Percentiles rank a stretch among this genome's conserved stretches.
phyloP scores from a whole-genome alignment of 2,888 invertebrate genomes.

The Silvanus unidentatus region DNA sequence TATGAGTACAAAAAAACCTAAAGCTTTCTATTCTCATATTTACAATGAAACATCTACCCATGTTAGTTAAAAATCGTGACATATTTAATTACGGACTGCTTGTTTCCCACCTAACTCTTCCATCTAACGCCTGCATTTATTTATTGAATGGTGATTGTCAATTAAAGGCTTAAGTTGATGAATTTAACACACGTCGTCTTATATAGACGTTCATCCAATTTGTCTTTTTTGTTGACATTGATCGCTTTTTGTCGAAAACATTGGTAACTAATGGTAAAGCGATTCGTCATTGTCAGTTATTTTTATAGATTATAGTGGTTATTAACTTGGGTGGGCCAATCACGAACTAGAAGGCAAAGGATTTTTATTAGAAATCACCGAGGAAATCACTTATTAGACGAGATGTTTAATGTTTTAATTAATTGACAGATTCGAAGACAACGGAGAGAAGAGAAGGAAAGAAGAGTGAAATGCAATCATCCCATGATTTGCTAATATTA shows the following conservation, averaged over 20 bases:
- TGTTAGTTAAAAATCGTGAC: no score
- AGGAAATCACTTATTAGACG: neutral
- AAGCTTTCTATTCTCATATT: no score
- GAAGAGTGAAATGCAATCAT: neutral
- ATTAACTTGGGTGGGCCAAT: slow-evolving; percentile 1
- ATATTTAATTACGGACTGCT: no score
- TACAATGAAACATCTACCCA: no score
- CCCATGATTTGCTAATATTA: neutral
- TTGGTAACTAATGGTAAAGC: slow-evolving; percentile 23
- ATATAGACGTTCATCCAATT: slow-evolving; percentile 28
- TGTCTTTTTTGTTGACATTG: slow-evolving; percentile 28
- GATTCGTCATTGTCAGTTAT: slow-evolving; percentile 28
- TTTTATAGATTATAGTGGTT: slow-evolving; percentile 1
- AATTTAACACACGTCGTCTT: slow-evolving; percentile 19
- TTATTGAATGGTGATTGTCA: slow-evolving; percentile 5
- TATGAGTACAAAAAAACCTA: no score
- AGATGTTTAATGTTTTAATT: neutral
- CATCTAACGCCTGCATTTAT: no score
- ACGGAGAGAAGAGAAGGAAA: neutral
- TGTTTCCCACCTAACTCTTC: no score
- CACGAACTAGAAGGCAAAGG: no score
- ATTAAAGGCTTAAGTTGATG: slow-evolving; percentile 15
- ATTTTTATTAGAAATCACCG: no score
- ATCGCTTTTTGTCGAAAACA: slow-evolving; percentile 25
- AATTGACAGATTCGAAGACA: neutral